A percentile compares a stretch with the other conserved stretches of the same genome.
phyloP scores from a whole-genome alignment of 2,113 vertebrate genomes.

The Chamaetylas fuelleborni region DNA sequence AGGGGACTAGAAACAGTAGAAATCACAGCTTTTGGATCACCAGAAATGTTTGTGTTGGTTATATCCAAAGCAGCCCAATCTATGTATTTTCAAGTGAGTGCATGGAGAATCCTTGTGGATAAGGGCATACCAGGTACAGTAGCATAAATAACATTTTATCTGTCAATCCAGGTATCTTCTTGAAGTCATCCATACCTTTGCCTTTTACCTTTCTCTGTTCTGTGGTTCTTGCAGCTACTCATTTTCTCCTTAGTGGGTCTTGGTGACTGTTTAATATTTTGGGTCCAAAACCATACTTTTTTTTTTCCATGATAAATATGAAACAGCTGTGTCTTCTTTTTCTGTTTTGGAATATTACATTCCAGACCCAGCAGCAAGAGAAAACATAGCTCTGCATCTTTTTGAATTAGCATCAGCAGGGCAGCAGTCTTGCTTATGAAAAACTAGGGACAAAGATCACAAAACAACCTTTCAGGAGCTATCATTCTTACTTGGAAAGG shows the following conservation, averaged over 20 bases:
- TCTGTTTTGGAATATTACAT: neutral
- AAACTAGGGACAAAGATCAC: constrained; percentile 25
- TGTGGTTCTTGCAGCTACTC: neutral
- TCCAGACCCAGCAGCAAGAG: neutral
- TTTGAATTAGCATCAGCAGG: constrained; percentile 35
- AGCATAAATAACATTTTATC: neutral
- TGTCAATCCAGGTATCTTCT: neutral
- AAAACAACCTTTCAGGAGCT: constrained; percentile 65
- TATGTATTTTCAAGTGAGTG: neutral
- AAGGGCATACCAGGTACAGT: neutral
- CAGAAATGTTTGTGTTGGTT: neutral
- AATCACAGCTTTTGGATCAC: neutral
- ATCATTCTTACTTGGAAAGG: constrained; percentile 71
- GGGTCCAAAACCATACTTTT: constrained; percentile 25
- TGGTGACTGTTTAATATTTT: constrained; percentile 45
- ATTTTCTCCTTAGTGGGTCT: constrained; percentile 7
- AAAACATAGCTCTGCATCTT: constrained; percentile 19
- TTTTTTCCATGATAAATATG: constrained; percentile 12
- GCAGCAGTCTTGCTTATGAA: constrained; percentile 68
- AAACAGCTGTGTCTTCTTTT: constrained; percentile 52
- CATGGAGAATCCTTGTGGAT: neutral
- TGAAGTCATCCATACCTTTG: neutral
- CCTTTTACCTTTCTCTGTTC: neutral
- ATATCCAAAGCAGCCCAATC: neutral
- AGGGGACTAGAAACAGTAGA: neutral